These are phyloP conservation scores for Amazona vittata DNA, from an alignment of 2,113 vertebrate species.

Conservation along the genomic window DNA sequence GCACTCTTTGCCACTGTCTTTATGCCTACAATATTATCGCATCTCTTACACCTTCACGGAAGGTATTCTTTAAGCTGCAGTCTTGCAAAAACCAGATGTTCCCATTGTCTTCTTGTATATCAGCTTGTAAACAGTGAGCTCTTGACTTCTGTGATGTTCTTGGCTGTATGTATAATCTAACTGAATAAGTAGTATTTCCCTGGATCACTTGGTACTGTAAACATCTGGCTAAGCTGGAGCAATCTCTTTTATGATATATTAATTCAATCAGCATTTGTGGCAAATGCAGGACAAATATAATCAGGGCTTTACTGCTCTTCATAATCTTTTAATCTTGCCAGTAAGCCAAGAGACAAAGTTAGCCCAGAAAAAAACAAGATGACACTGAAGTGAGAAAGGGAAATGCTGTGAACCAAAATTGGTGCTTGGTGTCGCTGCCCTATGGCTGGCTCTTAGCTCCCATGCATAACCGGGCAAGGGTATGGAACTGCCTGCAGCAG, in stretches of 20 bases:
- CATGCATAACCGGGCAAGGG: accelerated
- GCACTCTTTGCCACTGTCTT: background rate
- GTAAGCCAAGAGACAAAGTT: background rate
- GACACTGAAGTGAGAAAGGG: background rate
- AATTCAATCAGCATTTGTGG: background rate
- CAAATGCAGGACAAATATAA: background rate
- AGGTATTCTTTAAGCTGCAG: background rate
- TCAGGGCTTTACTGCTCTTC: background rate
- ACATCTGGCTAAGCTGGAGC: background rate
- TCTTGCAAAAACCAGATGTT: background rate
- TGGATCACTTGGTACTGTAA: background rate
- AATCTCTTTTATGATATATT: background rate
- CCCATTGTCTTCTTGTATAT: background rate
- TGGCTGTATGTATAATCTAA: background rate
- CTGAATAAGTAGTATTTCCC: background rate
- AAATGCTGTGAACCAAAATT: background rate
- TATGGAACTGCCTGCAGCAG: background rate
- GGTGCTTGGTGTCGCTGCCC: background rate
- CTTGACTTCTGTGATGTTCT: background rate
- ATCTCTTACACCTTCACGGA: background rate
- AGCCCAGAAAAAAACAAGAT: background rate
- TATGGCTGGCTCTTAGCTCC: accelerated
- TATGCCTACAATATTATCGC: background rate
- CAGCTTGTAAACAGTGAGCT: background rate
- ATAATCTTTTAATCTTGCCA: background rate